These are phyloP conservation scores for Cepaea hortensis DNA, from an alignment of 2,888 invertebrate species.

Conservation along the genomic window DNA sequence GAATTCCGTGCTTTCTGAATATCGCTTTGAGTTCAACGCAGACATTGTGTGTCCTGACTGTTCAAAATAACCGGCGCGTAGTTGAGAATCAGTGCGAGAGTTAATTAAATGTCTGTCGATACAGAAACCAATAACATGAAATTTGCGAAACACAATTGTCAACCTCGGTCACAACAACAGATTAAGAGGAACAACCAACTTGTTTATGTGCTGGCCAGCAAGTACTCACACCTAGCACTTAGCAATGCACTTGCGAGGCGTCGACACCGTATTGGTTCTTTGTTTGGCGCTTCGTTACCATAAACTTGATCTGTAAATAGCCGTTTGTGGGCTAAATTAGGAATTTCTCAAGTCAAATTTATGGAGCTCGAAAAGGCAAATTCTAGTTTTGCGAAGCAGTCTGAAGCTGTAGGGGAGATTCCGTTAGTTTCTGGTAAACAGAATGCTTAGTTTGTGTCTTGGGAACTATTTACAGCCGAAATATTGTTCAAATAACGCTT, in stretches of 20 bases:
- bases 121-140: not conserved
- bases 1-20: no score
- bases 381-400: not conserved
- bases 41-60: no score
- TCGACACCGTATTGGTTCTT: not conserved
- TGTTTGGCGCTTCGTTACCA: not conserved
- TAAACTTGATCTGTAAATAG: constrained; percentile 1
- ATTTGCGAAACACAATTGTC: no score
- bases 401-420: not conserved
- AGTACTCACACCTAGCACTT: not conserved
- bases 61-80: not conserved
- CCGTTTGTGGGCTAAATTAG: constrained; percentile 8
- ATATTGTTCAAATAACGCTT: not conserved
- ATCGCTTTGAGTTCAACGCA: no score
- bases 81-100: not conserved
- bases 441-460: not conserved
- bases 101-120: not conserved
- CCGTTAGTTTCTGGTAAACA: not conserved
- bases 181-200: not conserved
- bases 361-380: constrained; percentile 9
- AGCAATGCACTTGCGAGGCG: no score
- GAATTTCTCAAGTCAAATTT: not conserved
- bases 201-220: not conserved
- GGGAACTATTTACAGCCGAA: constrained; percentile 6
- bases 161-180: not conserved